Percentiles rank a stretch among this genome's conserved stretches.
These are phyloP conservation scores for Salarias fasciatus DNA, from an alignment of 2,797 vertebrate species.

Conservation along the genomic window DNA sequence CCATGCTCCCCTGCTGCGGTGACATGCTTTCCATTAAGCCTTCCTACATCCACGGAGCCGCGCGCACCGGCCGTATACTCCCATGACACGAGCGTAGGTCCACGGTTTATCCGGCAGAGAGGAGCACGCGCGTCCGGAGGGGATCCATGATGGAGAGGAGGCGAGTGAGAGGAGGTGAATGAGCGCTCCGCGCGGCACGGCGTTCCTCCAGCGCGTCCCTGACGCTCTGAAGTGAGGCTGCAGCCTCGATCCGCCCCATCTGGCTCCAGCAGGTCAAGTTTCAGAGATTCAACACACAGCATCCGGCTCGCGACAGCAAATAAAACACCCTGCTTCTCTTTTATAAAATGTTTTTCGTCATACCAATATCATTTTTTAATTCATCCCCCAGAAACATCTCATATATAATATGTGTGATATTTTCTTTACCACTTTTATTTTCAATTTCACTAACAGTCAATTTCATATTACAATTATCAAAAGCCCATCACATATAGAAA, in stretches of 20 bases:
- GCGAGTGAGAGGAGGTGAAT: neutral
- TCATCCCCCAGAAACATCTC: too few relatives aligned
- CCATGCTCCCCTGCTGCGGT: slow-evolving; percentile 91
- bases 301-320: slow-evolving; percentile 49
- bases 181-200: neutral
- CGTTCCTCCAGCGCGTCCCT: neutral
- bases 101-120: slow-evolving; percentile 59
- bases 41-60: slow-evolving; percentile 58
- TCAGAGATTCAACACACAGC: accelerated
- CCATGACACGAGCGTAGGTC: slow-evolving; percentile 57
- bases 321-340: slow-evolving; percentile 18
- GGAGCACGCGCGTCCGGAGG: slow-evolving; percentile 3
- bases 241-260: neutral
- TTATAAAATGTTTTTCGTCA: too few relatives aligned
- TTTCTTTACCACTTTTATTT: too few relatives aligned
- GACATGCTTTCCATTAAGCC: slow-evolving; percentile 93
- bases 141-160: slow-evolving; percentile 54
- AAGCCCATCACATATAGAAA: too few relatives aligned
- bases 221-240: slow-evolving; percentile 17
- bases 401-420: too few relatives aligned
- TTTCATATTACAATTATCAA: too few relatives aligned
- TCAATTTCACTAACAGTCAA: too few relatives aligned
- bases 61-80: slow-evolving; percentile 50
- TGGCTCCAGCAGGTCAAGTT: neutral
- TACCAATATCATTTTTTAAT: too few relatives aligned